These are phyloP conservation scores for Spinibarbus caldwelli DNA, from an alignment of 2,797 vertebrate genomes.

Conservation along the genomic window DNA sequence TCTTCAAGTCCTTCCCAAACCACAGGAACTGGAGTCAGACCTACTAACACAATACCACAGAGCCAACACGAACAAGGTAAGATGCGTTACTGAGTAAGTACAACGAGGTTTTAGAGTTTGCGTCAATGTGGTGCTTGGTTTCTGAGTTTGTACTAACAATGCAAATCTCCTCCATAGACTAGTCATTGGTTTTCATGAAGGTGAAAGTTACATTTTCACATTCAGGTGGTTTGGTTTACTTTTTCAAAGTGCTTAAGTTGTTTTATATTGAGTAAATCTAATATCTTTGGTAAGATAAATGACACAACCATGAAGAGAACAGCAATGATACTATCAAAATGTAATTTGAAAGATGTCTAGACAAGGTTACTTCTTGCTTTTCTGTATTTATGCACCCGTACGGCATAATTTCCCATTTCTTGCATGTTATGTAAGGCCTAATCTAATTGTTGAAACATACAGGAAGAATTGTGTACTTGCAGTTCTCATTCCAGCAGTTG, in stretches of 20 bases:
- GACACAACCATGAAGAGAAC: neutral
- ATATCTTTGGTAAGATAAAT: neutral
- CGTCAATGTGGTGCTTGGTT: neutral
- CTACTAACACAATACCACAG: too few relatives aligned
- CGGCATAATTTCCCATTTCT: neutral
- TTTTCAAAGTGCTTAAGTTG: neutral
- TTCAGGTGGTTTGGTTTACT: neutral
- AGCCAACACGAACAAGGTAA: conserved; percentile 23
- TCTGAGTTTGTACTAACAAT: neutral
- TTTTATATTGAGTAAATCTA: neutral
- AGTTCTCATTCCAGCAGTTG: conserved; percentile 27
- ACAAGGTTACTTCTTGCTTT: neutral
- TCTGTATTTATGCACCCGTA: neutral
- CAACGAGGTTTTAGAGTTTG: neutral
- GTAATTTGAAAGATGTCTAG: neutral
- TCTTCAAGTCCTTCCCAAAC: conserved; percentile 6
- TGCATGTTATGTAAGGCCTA: conserved; percentile 18
- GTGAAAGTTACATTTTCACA: neutral
- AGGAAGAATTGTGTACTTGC: neutral
- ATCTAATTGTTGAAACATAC: conserved; percentile 14
- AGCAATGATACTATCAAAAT: neutral
- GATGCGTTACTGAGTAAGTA: neutral
- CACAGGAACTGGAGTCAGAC: neutral
- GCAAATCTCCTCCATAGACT: neutral
- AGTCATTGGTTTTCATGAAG: neutral